Conservation (phyloP, 2,888 invertebrate species). For the Aromia moschata region DNA sequence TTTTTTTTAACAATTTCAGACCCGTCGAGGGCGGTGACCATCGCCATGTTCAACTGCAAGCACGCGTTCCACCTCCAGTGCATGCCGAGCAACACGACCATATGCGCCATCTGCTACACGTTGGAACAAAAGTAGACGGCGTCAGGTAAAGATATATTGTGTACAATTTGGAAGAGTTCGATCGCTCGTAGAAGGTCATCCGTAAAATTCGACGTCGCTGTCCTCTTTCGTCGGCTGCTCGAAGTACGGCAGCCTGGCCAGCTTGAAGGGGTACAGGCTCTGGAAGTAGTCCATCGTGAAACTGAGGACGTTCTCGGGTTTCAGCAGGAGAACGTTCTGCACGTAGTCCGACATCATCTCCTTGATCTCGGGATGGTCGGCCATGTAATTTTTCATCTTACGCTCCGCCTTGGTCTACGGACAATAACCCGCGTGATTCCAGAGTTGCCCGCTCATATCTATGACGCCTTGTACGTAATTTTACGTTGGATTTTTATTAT, state of each 20-base stretch:
- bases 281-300: slow-evolving; percentile 69
- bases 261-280: slow-evolving; percentile 63
- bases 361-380: slow-evolving; percentile 68
- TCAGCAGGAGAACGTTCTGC: slow-evolving; percentile 68
- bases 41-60: slow-evolving; percentile 86
- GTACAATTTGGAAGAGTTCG: background rate
- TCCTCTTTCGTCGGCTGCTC: slow-evolving; percentile 26
- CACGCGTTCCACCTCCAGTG: slow-evolving; percentile 91
- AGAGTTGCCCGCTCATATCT: too few species aligned
- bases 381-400: slow-evolving; percentile 68
- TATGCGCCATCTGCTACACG: slow-evolving; percentile 60
- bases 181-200: background rate
- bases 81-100: slow-evolving; percentile 66
- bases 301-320: slow-evolving; percentile 67
- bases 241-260: slow-evolving; percentile 53
- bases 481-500: too few species aligned
- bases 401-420: slow-evolving; percentile 63
- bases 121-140: slow-evolving; percentile 45
- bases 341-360: slow-evolving; percentile 70
- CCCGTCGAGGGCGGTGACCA: slow-evolving; percentile 72
- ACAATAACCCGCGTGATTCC: too few species aligned
- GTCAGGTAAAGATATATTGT: slow-evolving; percentile 3
- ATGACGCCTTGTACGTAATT: too few species aligned
- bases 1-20: slow-evolving; percentile 64
- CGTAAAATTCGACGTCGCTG: slow-evolving; percentile 7